Base-by-base conservation (phyloP, 2,797 vertebrate genomes). In the Melopsittacus undulatus region DNA sequence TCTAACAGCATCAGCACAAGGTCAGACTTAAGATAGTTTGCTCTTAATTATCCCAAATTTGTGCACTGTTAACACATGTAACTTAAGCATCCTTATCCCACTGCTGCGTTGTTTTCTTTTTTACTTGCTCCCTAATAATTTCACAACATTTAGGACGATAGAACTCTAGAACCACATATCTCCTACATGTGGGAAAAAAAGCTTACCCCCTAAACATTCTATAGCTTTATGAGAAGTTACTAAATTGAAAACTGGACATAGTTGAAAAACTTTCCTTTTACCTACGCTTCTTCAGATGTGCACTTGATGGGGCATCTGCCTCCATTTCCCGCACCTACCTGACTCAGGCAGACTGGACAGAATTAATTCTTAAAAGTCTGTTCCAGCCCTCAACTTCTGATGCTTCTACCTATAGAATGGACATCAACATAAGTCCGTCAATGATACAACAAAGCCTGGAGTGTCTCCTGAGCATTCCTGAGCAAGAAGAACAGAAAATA, bases 401-500 rank as follows among this genome's bases (percentile, higher is more conserved):
- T 56, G 32, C 14, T 68, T 90, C 46, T n/a, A 45, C 29, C 34
- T 64, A 46, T 86, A 78, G 27, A 78, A 69, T 2, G 26, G 40
- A 88, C 51, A 42, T 15, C 80, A 82, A 36, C 24, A 51, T 2
- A 70, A 83, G 36, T 32, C 7, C 32, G 68, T 1, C 2, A 2
- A 64, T 12, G 29, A 46, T 22, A 62, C 2, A 6, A 32, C 10
- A 85, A 78, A 73, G 83, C 23, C 19, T 36, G 7, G 84, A 85
- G 34, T 8, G 26, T 20, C 36, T 78, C 76, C 52, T 22, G 18
- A 73, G n/a, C 46, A 34, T 73, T 86, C 63, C 23, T 48, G 42
- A 94, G 59, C 45, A 74, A 84, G 27, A 86, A 48, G 5, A 85
- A 40, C 5, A 68, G 61, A 90, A 84, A 94, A 73, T 10, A 72